phyloP scores from a whole-genome alignment of 2,888 invertebrate species.

The Drosophila anceps region DNA sequence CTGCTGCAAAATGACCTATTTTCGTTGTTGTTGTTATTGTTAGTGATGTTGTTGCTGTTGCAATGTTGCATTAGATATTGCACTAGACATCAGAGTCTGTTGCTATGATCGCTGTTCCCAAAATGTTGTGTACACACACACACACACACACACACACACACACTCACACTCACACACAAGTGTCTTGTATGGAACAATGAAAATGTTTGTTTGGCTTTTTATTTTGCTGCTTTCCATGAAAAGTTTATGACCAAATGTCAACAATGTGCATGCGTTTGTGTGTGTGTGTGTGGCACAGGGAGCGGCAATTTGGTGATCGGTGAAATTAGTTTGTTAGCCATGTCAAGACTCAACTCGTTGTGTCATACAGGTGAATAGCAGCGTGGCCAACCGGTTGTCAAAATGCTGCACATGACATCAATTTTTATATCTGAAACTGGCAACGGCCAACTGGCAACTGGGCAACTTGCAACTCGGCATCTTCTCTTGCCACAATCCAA shows the following conservation, averaged over 20 bases:
- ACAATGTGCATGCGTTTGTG: constrained; percentile 16
- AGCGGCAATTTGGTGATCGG: constrained; percentile 58
- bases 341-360: constrained; percentile 29
- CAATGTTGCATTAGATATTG: constrained; percentile 1
- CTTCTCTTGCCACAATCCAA: constrained; percentile 24
- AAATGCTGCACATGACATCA: constrained; percentile 68
- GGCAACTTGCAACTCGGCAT: constrained; percentile 35
- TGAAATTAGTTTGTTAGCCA: constrained; percentile 70
- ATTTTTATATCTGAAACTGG: constrained; percentile 64
- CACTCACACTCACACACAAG: constrained; percentile 3
- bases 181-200: constrained; percentile 55
- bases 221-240: constrained; percentile 52
- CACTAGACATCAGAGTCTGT: too few species aligned
- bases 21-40: background rate
- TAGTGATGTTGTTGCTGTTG: constrained; percentile 2
- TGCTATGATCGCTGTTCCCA: constrained; percentile 13
- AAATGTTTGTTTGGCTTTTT: constrained; percentile 52
- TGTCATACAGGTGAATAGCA: constrained; percentile 35
- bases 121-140: constrained; percentile 19
- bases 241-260: constrained; percentile 68
- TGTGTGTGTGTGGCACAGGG: constrained; percentile 21
- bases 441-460: constrained; percentile 27
- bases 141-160: background rate
- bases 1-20: constrained; percentile 34
- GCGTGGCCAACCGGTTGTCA: constrained; percentile 65